phyloP scores from a whole-genome alignment of 2,113 vertebrate genomes.

The Macquaria australasica region DNA sequence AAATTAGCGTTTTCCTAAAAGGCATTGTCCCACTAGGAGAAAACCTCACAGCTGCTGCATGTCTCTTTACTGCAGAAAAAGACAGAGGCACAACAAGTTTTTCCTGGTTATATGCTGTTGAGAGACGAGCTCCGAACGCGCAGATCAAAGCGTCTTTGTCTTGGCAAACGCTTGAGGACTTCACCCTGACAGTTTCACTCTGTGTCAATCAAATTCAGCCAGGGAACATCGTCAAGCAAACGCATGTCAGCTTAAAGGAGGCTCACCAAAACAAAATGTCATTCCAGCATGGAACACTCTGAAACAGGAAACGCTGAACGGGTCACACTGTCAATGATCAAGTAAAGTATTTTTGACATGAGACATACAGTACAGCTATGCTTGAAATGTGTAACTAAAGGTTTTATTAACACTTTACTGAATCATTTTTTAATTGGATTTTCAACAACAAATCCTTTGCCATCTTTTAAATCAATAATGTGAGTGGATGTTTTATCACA shows the following conservation, averaged over 20 bases:
- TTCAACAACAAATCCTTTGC: background rate
- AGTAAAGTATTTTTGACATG: background rate
- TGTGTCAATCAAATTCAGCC: constrained; percentile 52
- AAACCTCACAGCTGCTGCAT: constrained; percentile 7
- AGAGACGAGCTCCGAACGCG: constrained; percentile 46
- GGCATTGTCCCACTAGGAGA: background rate
- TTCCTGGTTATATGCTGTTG: constrained; percentile 64
- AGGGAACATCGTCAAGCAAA: constrained; percentile 9
- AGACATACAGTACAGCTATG: background rate
- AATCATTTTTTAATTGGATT: background rate
- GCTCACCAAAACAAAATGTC: constrained; percentile 47
- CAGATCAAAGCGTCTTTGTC: constrained; percentile 71
- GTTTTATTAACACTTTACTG: background rate
- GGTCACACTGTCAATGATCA: background rate
- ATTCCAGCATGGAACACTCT: constrained; percentile 17
- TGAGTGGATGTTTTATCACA: background rate
- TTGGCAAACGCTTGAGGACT: constrained; percentile 53
- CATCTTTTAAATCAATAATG: background rate
- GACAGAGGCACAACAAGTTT: constrained; percentile 70
- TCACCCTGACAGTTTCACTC: constrained; percentile 59
- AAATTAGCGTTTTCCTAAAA: background rate
- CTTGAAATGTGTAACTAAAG: background rate
- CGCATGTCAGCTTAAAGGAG: constrained; percentile 40
- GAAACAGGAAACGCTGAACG: background rate
- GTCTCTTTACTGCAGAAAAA: constrained; percentile 5